Conservation (phyloP, 2,888 invertebrate species). For the Synergus itoensis region DNA sequence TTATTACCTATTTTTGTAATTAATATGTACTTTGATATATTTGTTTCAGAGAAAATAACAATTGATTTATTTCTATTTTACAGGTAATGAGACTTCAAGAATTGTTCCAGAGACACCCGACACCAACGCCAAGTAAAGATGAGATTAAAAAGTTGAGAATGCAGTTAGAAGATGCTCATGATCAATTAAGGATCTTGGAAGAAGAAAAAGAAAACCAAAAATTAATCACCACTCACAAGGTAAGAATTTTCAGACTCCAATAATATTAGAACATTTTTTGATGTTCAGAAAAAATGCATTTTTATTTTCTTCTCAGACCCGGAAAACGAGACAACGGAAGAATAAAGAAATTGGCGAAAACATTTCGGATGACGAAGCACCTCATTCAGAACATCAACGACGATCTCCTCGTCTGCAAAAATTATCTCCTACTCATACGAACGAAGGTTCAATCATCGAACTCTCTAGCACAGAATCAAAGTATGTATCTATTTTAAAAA, state of each 20-base stretch:
- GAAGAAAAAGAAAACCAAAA: constrained; percentile 45
- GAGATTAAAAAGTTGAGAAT: constrained; percentile 51
- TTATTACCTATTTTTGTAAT: too few species aligned
- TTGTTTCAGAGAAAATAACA: not conserved
- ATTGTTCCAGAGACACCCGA: constrained; percentile 57
- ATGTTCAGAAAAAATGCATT: not conserved
- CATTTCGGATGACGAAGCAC: constrained; percentile 60
- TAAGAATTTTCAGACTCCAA: not conserved
- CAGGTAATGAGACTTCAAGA: constrained; percentile 63
- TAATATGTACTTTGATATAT: not conserved
- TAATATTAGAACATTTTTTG: not conserved
- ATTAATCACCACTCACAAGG: not conserved
- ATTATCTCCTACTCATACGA: constrained; percentile 43
- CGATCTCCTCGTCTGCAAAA: constrained; percentile 45
- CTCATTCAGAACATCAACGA: constrained; percentile 45
- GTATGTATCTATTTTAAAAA: constrained; percentile 53
- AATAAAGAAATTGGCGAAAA: constrained; percentile 50
- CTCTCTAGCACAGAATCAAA: constrained; percentile 69
- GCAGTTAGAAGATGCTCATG: not conserved
- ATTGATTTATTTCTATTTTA: constrained; percentile 29
- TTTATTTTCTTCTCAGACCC: constrained; percentile 4
- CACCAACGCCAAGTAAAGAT: constrained; percentile 52
- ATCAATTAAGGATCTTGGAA: constrained; percentile 12
- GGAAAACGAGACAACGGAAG: constrained; percentile 40
- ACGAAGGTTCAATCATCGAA: constrained; percentile 61